Evolutionary conservation across 2,113 vertebrate genomes (phyloP).

Genomic region (Nycticryphes semicollaris): DNA sequence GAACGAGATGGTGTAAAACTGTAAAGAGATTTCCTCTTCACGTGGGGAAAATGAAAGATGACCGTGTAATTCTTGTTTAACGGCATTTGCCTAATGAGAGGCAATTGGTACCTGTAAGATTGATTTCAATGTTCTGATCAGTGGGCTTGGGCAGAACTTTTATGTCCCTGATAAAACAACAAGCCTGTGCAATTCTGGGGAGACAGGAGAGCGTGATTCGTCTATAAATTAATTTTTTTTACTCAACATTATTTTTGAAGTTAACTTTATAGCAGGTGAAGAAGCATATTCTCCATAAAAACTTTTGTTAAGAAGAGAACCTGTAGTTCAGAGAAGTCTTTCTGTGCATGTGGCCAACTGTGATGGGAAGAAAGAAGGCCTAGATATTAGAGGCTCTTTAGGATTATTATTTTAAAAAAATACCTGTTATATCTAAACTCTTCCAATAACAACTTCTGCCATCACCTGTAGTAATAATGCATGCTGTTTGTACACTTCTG

Average conservation of each 20-base stretch:
- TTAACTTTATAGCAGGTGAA: not conserved
- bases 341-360: not conserved
- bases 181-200: not conserved
- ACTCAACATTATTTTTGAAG: not conserved
- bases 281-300: not conserved
- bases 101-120: not conserved
- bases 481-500: not conserved
- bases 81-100: not conserved
- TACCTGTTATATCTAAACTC: not conserved
- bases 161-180: not conserved
- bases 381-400: not conserved
- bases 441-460: not conserved
- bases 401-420: not conserved
- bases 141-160: not conserved
- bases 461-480: not conserved
- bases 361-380: not conserved
- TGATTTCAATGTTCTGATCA: not conserved
- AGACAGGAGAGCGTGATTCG: not conserved
- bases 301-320: not conserved
- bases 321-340: not conserved
- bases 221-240: not conserved
- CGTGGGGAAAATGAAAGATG: not conserved
- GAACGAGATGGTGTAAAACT: not conserved
- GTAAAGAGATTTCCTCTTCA: not conserved
- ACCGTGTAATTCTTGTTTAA: not conserved